Evolutionary conservation across 2,113 vertebrate species (phyloP).

Genomic region (Agapornis roseicollis): DNA sequence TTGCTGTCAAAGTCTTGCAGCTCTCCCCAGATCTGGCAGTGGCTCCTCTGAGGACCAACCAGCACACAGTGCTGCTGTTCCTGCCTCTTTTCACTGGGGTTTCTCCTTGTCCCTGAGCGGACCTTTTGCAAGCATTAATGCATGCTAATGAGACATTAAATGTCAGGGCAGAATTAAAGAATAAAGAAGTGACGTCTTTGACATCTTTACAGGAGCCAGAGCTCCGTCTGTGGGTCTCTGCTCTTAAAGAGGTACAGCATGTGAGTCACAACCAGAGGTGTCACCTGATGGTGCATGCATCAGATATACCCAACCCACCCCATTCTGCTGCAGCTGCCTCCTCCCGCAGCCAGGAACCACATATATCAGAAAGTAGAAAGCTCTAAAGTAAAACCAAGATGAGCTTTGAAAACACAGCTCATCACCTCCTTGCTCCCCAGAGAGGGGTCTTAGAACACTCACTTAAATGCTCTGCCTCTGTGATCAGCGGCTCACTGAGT

Average conservation of each 20-base stretch:
- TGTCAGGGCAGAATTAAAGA: slow-evolving; percentile 22
- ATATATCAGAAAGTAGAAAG: not conserved
- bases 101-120: not conserved
- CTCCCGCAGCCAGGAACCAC: not conserved
- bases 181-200: not conserved
- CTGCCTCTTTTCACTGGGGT: slow-evolving; percentile 30
- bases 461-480: not conserved
- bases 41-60: not conserved
- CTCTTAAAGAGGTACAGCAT: not conserved
- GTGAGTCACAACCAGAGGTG: accelerated
- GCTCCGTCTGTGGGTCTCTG: not conserved
- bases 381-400: not conserved
- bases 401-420: not conserved
- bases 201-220: not conserved
- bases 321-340: not conserved
- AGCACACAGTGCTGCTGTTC: slow-evolving; percentile 23
- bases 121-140: slow-evolving; percentile 14
- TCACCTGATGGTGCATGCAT: not conserved
- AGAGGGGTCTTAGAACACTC: not conserved
- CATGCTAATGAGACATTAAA: slow-evolving; percentile 64
- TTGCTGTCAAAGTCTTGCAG: not conserved
- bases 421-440: not conserved
- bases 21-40: slow-evolving; percentile 28
- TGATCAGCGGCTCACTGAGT: accelerated
- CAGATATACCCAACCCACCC: accelerated